Evolutionary conservation across 2,797 vertebrate species (phyloP), one percentile per base, ranked within the genome.

Genomic region (Platalea minor): DNA sequence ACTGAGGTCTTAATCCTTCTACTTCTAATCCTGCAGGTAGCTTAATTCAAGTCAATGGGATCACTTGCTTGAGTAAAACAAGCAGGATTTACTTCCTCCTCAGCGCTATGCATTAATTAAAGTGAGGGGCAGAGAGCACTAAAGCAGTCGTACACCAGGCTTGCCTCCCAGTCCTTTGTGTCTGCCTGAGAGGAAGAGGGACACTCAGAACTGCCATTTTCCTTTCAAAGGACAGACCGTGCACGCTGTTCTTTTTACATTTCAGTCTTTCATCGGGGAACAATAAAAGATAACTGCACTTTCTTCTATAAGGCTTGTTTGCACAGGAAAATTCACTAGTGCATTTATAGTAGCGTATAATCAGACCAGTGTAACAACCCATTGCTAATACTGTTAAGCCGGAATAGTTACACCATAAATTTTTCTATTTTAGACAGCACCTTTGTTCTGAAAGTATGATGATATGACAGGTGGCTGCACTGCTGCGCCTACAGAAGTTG

Each of bases 11-110:
- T 95, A 94, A 91, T 95, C 79, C 57, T 78, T 84, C 89, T 73
- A 13, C 25, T 78, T 77, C 69, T 88, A 84, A 89, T 94, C 76
- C 63, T 39, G 23, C 88, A 96, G 91, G 96, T 95, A 97, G 20
- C 21, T 96, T 79, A 87, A 93, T 80, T 86, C 54, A 63, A 85
- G 54, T 87, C 88, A 91, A 64, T 69, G 77, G n/a, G 67, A 86
- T 91, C 80, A 60, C 41, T 94, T 89, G 77, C 45, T 41, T 69
- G 54, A 78, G 85, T 79, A 91, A 96, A 96, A 85, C 80, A 88
- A 76, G 82, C 33, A 91, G 85, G 63, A 91, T 81, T 95, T 91
- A 69, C 45, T 57, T 88, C 46, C 63, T 89, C 37, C 77, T 95
- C 41, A 26, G 43, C 50, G 48, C 25, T 70, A 11, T 13, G 31